Evolutionary conservation across 2,113 vertebrate species (phyloP), one percentile per base, ranked within the genome.

Genomic region (Hoplias malabaricus): DNA sequence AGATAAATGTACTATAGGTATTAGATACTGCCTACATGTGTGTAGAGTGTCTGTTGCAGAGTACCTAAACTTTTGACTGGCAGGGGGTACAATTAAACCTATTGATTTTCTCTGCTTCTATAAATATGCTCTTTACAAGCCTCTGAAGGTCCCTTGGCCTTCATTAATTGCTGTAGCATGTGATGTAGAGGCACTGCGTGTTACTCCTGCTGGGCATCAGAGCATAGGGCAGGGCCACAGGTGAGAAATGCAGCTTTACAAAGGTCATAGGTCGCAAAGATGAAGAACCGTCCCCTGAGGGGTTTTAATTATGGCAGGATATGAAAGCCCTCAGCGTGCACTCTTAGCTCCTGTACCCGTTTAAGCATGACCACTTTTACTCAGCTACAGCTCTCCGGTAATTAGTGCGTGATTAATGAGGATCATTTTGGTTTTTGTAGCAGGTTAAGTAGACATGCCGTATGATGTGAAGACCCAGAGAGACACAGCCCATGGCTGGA

Each of bases 371-470:
- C 73, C 80, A 73, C 77, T 65, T 56, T 80, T 73, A 61, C 75
- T 80, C 23, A 43, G 62, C 69, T 40, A 33, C 29, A 36, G 48
- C 57, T 70, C 59, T 62, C 46, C 36, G n/a, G 73, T 87, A 82
- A 88, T 88, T 85, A 85, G 43, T 46, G 46, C 34, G 69, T 83
- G 80, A 89, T 90, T 86, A 87, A 89, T 87, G 83, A 83, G 71
- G 74, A 78, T 84, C 27, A 84, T 90, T 88, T 84, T 68, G 57
- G 81, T 89, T 82, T 76, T 73, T 80, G 80, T 78, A 81, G 77
- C 62, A 73, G 79, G 78, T 75, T 84, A 83, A 72, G 43, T 57
- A 71, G 68, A 82, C 43, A 67, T 53, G 54, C 67, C 63, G 50
- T 83, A 33, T 68, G 31, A 68, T 80, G 59, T 31, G 59, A 59